Base-by-base conservation (phyloP, 1,140 invertebrate species). In the Drosophila lacertosa region DNA sequence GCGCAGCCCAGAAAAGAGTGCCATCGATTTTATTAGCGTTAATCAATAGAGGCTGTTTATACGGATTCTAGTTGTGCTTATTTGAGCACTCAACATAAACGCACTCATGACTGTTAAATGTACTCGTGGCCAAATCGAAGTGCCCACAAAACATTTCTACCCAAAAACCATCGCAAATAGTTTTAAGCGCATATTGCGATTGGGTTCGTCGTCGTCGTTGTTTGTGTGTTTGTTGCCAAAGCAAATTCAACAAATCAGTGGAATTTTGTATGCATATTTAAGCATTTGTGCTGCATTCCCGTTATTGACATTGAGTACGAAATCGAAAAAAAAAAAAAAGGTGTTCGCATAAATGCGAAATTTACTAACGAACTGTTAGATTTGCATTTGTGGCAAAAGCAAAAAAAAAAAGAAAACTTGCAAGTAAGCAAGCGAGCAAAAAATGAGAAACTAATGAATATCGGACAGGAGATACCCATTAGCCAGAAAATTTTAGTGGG, bases 221-320 rank as follows among this genome's bases (percentile, higher is more conserved):
- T 74, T 26, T 29, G 20, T 53, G n/a, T n/a, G n/a, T n/a, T n/a
- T n/a, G n/a, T n/a, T n/a, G n/a, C n/a, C n/a, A 51, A 68, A 76
- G 80, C 59, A 69, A 63, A 66, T 84, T 66, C 59, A 64, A 70
- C 69, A 74, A 74, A 70, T 74, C 79, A 62, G 74, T 62, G 70
- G 70, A 64, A 71, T 75, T 74, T 63, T 39, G 51, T 45, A 71
- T 75, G 68, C 60, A 75, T 75, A 74, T 75, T 71, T 66, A 53
- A 57, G 51, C 77, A 63, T 53, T 80, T 75, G 71, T 16, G 60
- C 51, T 40, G 33, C 45, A 65, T 58, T 37, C 70, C 47, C 15
- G n/a, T 22, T 63, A 63, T 63, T 63, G 48, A 62, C 65, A 33
- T 33, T 16, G 32, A 33, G 26, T 16, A 29, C 9, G 0, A 20